Evolutionary conservation across 1,140 invertebrate species (phyloP).

Genomic region (Rhagoletis pomonella): DNA sequence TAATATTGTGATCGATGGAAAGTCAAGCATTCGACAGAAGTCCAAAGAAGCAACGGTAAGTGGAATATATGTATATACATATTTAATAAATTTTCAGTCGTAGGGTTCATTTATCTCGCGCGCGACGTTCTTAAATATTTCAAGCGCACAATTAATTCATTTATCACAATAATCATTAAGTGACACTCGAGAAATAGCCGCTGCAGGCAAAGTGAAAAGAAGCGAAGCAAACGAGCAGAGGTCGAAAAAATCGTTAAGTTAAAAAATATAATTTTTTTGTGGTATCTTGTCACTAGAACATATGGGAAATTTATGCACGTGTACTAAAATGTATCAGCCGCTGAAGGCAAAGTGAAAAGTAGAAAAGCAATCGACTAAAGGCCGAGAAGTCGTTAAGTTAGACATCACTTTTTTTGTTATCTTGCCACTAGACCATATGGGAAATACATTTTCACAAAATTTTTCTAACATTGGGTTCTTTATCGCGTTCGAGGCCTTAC

Average conservation of each 20-base stretch:
- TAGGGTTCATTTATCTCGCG: background rate
- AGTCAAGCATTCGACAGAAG: slow-evolving; percentile 83
- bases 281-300: background rate
- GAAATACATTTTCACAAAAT: background rate
- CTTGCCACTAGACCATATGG: slow-evolving; percentile 19
- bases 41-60: slow-evolving; percentile 76
- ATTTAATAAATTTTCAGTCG: background rate
- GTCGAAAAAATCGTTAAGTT: background rate
- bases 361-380: background rate
- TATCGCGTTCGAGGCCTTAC: no score
- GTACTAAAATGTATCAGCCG: background rate
- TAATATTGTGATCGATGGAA: slow-evolving; percentile 91
- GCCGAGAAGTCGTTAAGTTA: background rate
- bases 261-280: background rate
- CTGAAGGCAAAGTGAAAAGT: background rate
- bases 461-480: background rate
- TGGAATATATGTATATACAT: background rate
- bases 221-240: background rate
- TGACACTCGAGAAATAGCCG: background rate
- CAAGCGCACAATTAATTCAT: slow-evolving; percentile 12
- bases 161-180: background rate
- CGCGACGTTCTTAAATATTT: background rate
- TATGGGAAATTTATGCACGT: slow-evolving; percentile 4
- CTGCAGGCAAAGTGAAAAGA: background rate
- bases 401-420: background rate